Evolutionary conservation across 2,797 vertebrate species (phyloP).

Genomic region (Chelmon rostratus): DNA sequence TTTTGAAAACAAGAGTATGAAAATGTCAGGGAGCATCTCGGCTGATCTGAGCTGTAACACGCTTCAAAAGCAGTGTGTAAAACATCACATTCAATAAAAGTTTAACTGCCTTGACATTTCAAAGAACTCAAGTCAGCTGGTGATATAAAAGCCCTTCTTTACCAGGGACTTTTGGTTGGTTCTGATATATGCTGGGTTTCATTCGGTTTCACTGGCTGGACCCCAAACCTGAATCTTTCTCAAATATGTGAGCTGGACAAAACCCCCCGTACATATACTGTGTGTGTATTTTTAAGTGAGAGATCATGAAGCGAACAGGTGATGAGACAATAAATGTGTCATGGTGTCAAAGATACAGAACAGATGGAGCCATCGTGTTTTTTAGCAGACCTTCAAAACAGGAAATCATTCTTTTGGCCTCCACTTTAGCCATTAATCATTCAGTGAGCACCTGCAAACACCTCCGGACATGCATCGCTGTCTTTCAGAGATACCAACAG

Average conservation of each 20-base stretch:
- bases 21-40: conserved; percentile 39
- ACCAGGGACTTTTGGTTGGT: conserved; percentile 19
- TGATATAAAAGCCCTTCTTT: conserved; percentile 29
- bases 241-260: conserved; percentile 1
- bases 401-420: conserved; percentile 36
- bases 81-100: conserved; percentile 60
- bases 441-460: conserved; percentile 56
- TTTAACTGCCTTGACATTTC: conserved; percentile 70
- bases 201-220: conserved; percentile 4
- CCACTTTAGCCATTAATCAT: conserved; percentile 34
- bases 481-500: conserved; percentile 81
- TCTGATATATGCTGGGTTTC: conserved; percentile 29
- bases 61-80: conserved; percentile 48
- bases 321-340: conserved; percentile 35
- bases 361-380: conserved; percentile 35
- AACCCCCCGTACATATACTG: conserved; percentile 7
- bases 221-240: conserved; percentile 18
- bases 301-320: conserved; percentile 24
- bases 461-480: conserved; percentile 75
- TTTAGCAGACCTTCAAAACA: conserved; percentile 54
- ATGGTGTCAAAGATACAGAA: conserved; percentile 29
- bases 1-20: conserved; percentile 36
- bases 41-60: conserved; percentile 36
- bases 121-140: conserved; percentile 51
- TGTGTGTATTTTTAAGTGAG: conserved; percentile 18